phyloP scores from a whole-genome alignment of 1,140 invertebrate genomes.

The Mesaphorura yosii region DNA sequence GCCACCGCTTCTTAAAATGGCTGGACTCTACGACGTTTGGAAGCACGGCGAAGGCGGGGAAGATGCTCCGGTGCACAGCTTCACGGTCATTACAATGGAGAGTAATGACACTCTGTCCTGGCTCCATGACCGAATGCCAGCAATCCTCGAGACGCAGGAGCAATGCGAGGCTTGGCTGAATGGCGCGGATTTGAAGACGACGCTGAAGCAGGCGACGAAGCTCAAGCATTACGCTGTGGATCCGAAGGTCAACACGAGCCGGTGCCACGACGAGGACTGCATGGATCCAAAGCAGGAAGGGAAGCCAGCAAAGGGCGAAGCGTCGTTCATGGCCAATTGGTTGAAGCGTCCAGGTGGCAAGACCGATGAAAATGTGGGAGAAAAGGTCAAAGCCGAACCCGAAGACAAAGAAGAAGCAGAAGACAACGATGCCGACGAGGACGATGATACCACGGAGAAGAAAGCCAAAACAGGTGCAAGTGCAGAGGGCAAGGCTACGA shows the following conservation, averaged over 20 bases:
- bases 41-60: constrained; percentile 46
- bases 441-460: neutral
- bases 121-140: constrained; percentile 69
- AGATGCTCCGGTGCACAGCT: constrained; percentile 57
- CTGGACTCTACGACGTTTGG: constrained; percentile 63
- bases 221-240: constrained; percentile 58
- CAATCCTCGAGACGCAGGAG: constrained; percentile 55
- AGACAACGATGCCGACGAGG: neutral
- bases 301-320: no score
- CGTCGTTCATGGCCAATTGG: constrained; percentile 25
- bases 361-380: neutral
- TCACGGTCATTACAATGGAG: constrained; percentile 64
- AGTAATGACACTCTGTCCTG: constrained; percentile 54
- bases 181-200: constrained; percentile 42
- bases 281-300: constrained; percentile 28
- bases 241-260: constrained; percentile 56
- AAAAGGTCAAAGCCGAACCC: neutral
- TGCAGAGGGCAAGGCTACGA: neutral
- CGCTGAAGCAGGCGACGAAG: constrained; percentile 41
- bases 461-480: neutral
- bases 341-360: constrained; percentile 2
- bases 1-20: constrained; percentile 55
- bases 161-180: constrained; percentile 58
- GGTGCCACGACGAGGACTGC: constrained; percentile 55
- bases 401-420: neutral